Conservation (phyloP, 2,888 invertebrate genomes). For the Dicyrtomina minuta region DNA sequence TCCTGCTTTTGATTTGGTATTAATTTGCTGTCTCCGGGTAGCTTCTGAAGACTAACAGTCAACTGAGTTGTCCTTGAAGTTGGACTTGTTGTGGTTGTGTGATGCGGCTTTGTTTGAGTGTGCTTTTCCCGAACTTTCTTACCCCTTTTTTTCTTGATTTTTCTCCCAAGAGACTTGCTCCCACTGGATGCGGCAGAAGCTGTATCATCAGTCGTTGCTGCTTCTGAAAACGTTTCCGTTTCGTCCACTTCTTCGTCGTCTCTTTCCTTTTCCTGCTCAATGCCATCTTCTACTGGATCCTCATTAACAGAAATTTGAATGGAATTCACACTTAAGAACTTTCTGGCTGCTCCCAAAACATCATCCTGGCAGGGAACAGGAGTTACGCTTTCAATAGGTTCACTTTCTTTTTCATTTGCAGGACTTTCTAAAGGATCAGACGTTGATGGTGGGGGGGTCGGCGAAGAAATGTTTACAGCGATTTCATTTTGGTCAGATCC, state of each 20-base stretch:
- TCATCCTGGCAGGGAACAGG: not conserved
- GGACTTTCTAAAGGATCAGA: not conserved
- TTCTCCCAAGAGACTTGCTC: not conserved
- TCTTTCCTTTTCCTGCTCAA: not conserved
- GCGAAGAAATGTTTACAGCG: not conserved
- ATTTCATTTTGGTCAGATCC: not conserved
- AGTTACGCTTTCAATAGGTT: not conserved
- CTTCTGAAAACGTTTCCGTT: not conserved
- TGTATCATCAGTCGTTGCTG: not conserved
- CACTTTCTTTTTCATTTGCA: too few relatives aligned
- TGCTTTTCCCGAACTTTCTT: slow-evolving; percentile 28
- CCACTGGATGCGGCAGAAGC: not conserved
- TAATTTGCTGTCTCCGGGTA: too few relatives aligned
- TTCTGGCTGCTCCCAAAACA: not conserved
- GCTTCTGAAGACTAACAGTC: too few relatives aligned
- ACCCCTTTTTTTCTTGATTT: slow-evolving; percentile 16
- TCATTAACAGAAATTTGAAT: not conserved
- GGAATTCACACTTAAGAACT: not conserved
- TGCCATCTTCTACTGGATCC: not conserved
- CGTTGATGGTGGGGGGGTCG: too few relatives aligned
- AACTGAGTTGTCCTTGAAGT: too few relatives aligned
- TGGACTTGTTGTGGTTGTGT: not conserved
- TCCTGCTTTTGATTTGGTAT: not conserved
- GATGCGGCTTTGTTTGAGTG: slow-evolving; percentile 25
- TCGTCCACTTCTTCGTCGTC: not conserved